Evolutionary conservation across 2,113 vertebrate species (phyloP), one percentile per base, ranked within the genome.

Genomic region (Sinocyclocheilus rhinocerous): DNA sequence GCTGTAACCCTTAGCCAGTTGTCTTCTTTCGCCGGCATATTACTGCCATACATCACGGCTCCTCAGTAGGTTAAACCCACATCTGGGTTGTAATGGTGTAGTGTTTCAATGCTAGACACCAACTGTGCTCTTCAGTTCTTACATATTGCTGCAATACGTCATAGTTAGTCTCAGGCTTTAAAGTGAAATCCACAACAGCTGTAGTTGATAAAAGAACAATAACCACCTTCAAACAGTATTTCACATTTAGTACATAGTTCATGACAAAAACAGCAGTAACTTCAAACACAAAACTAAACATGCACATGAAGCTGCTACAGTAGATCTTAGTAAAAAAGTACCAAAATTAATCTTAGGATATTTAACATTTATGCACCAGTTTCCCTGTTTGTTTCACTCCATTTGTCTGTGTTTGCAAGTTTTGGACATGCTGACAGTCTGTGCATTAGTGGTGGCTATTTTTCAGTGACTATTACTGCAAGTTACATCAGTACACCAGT

Each of bases 1-100:
- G 59, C 81, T 50, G 10, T 76, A 55, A 83, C 22, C 57, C 73
- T 57, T 70, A 33, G 84, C 87, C 69, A 84, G 69, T 36, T 85
- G 73, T 67, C 73, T 85, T 48, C 59, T 52, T 48, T 78, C 45
- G 5, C 36, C 5, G 48, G 65, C 48, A 83, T 72, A 83, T 83
- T 72, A 83, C 81, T 55, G 42, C 81, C 2, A 72, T 83, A 72
- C 26, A 72, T 83, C 65, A 83, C 65, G 22, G 81, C 48, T 48
- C 65, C 81, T 83, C 81, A 72, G 81, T 72, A 83, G 81, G 81
- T 83, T 83, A 83, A 83, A 83, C 48, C 45, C 65, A 36, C 26
- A 48, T 83, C 81, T 55, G 81, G 20, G 26, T 55, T 81, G 15
- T 70, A 83, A 72, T 22, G 81, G 81, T 69, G 18, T 72, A 72